Evolutionary conservation across 1,140 invertebrate genomes (phyloP).

Genomic region (Drosophila eugracilis): DNA sequence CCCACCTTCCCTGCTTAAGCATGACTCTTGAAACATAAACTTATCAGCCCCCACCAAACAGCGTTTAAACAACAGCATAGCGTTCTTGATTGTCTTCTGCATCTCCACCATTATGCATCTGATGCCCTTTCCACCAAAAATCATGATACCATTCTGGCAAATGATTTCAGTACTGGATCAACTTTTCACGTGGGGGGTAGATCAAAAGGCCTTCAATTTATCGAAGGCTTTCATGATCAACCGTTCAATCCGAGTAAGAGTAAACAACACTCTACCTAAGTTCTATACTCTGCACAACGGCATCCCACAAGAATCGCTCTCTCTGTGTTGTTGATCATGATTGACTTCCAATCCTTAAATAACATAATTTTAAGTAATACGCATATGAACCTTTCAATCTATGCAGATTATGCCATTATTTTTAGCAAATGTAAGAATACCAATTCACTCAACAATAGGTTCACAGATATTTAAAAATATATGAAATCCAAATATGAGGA

Average conservation of each 20-base stretch:
- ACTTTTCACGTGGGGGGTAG: constrained; percentile 6
- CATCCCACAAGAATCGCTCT: constrained; percentile 7
- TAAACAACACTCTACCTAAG: constrained; percentile 16
- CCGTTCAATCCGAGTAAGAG: constrained; percentile 6
- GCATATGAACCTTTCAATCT: constrained; percentile 12
- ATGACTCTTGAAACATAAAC: too few relatives aligned
- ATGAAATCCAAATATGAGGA: constrained; percentile 8
- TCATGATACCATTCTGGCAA: constrained; percentile 34
- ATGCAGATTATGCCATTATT: constrained; percentile 24
- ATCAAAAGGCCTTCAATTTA: constrained; percentile 7
- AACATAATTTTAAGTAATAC: constrained; percentile 10
- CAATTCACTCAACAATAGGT: too few relatives aligned
- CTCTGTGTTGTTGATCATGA: constrained; percentile 33
- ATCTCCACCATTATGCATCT: constrained; percentile 29
- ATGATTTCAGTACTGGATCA: constrained; percentile 35
- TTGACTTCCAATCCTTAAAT: constrained; percentile 28
- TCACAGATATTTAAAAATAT: not conserved
- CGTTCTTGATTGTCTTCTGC: constrained; percentile 28
- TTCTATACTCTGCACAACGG: constrained; percentile 8
- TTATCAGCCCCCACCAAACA: not conserved
- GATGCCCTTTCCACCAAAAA: constrained; percentile 38
- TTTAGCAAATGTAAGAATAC: constrained; percentile 27
- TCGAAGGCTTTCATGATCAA: constrained; percentile 13
- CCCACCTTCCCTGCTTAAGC: not conserved
- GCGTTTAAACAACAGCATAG: constrained; percentile 3